A percentile compares a stretch with the other conserved stretches of the same genome.
Conservation (phyloP, 2,113 vertebrate species). For the Porphyrio hochstetteri region DNA sequence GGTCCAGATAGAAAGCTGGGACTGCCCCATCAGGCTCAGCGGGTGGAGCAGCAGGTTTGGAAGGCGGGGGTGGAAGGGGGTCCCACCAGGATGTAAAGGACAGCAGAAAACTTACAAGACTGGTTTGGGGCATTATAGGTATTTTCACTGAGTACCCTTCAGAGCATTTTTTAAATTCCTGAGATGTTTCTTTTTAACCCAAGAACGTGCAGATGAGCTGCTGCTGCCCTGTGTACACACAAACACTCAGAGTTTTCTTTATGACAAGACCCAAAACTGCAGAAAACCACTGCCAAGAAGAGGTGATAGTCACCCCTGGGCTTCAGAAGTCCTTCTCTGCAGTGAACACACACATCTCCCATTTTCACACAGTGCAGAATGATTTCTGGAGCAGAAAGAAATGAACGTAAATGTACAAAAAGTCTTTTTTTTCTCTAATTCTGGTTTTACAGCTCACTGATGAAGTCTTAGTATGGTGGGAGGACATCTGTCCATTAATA, state of each 20-base stretch:
- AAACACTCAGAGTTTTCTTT: not conserved
- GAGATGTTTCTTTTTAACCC: not conserved
- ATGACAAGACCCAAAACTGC: not conserved
- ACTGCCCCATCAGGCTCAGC: not conserved
- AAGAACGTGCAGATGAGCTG: not conserved
- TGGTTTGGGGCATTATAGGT: not conserved
- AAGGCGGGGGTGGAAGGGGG: not conserved
- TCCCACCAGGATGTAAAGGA: not conserved
- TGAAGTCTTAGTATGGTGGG: not conserved
- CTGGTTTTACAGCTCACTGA: not conserved
- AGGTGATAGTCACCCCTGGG: not conserved
- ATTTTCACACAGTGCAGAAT: not conserved
- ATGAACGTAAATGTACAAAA: not conserved
- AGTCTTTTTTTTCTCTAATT: not conserved
- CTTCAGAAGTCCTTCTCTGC: not conserved
- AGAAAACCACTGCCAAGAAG: not conserved
- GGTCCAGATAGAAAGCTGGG: not conserved
- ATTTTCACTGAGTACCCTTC: not conserved
- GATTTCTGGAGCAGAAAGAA: not conserved
- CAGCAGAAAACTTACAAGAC: not conserved
- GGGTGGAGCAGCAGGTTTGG: not conserved
- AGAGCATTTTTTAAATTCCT: not conserved
- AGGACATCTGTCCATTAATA: not conserved
- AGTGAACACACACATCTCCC: not conserved
- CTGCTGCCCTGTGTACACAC: not conserved